These are phyloP conservation scores for Forbesichthys agassizii DNA, from an alignment of 2,113 vertebrate genomes.

Conservation along the genomic window DNA sequence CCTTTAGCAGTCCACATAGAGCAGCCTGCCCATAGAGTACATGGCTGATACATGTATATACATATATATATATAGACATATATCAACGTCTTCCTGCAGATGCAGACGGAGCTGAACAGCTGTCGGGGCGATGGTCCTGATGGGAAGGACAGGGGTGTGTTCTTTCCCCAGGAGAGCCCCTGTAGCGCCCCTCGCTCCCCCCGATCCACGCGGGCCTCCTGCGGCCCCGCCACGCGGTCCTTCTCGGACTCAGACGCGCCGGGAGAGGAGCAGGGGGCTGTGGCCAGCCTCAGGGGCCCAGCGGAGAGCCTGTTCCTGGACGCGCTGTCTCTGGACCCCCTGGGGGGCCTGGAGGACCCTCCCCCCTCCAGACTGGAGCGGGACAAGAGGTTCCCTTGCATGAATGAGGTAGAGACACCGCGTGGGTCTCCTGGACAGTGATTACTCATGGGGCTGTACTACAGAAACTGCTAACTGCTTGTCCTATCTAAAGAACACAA, in stretches of 20 bases:
- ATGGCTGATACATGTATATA: too few species aligned
- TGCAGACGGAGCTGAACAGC: conserved; percentile 82
- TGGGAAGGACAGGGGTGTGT: conserved; percentile 70
- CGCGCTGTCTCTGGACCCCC: conserved; percentile 84
- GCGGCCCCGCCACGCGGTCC: conserved; percentile 62
- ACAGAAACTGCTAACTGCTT: too few species aligned
- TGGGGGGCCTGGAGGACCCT: conserved; percentile 78
- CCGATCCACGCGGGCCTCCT: conserved; percentile 43
- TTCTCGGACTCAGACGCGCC: conserved; percentile 83
- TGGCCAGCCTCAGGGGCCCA: conserved; percentile 79
- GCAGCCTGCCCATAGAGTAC: too few species aligned
- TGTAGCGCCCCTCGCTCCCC: conserved; percentile 44
- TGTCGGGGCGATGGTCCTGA: conserved; percentile 70
- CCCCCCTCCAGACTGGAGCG: conserved; percentile 74
- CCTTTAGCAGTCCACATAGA: too few species aligned
- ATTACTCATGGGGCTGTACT: too few species aligned
- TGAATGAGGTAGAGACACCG: conserved; percentile 75
- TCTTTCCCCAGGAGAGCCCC: conserved; percentile 76
- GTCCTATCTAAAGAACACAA: too few species aligned
- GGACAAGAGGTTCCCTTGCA: conserved; percentile 82
- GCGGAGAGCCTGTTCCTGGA: conserved; percentile 90
- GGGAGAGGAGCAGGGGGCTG: conserved; percentile 76
- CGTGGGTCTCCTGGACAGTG: too few species aligned
- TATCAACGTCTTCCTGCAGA: conserved; percentile 57
- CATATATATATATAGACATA: too few species aligned